Percentiles rank a stretch among this genome's conserved stretches.
These are phyloP conservation scores for Orthonevra nobilis DNA, from an alignment of 2,888 invertebrate species.

Conservation along the genomic window DNA sequence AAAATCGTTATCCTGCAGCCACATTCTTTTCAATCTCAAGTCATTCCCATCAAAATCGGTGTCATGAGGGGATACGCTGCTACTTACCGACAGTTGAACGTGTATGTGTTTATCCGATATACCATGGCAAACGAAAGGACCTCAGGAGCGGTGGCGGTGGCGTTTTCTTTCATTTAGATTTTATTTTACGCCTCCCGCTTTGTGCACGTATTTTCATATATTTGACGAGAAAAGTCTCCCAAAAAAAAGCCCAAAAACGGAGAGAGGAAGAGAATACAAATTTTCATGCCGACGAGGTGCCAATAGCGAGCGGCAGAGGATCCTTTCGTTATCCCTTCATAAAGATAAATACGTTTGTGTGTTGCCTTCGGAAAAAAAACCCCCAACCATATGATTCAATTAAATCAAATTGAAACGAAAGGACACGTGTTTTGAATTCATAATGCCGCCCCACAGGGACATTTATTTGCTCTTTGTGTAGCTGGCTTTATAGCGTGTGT, in stretches of 20 bases:
- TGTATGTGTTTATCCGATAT: constrained; percentile 35
- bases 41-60: constrained; percentile 7
- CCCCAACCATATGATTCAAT: constrained; percentile 77
- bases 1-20: constrained; percentile 48
- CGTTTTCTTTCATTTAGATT: constrained; percentile 25
- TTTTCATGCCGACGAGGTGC: constrained; percentile 57
- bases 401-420: constrained; percentile 79
- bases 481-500: neutral
- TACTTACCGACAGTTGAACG: constrained; percentile 51
- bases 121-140: constrained; percentile 27
- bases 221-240: constrained; percentile 55
- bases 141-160: too few relatives aligned
- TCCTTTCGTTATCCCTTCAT: constrained; percentile 59
- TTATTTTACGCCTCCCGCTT: constrained; percentile 48
- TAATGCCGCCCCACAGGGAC: constrained; percentile 66
- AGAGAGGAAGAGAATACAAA: constrained; percentile 50
- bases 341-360: constrained; percentile 39
- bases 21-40: constrained; percentile 33
- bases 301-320: constrained; percentile 65
- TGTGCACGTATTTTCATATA: constrained; percentile 67
- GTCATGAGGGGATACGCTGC: constrained; percentile 31
- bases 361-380: neutral
- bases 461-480: constrained; percentile 42
- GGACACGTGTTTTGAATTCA: constrained; percentile 76
- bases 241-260: neutral